phyloP scores from a whole-genome alignment of 2,797 vertebrate species.

The Gymnoscopelus microlampas region DNA sequence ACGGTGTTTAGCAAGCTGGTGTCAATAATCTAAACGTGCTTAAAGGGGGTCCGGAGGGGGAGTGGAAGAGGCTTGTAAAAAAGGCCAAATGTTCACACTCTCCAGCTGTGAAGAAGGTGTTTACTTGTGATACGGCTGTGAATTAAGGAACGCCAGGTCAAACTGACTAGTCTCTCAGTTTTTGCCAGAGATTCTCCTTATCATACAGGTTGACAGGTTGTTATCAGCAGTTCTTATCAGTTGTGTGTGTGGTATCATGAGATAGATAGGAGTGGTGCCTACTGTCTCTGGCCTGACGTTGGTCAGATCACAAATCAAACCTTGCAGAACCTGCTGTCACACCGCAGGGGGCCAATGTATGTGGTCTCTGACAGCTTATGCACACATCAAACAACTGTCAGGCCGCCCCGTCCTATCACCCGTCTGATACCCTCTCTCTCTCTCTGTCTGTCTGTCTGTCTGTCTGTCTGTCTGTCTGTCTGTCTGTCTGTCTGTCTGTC shows the following conservation, averaged over 20 bases:
- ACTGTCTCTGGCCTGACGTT: slow-evolving; percentile 33
- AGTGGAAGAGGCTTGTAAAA: slow-evolving; percentile 27
- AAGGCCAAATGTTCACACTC: slow-evolving; percentile 56
- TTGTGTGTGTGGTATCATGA: slow-evolving; percentile 35
- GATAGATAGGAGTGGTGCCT: slow-evolving; percentile 7
- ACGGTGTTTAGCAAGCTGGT: slow-evolving; percentile 68
- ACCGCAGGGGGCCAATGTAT: slow-evolving; percentile 31
- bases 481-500: background rate
- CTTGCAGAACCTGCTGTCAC: slow-evolving; percentile 64
- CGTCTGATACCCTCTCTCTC: background rate
- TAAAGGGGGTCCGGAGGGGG: slow-evolving; percentile 23
- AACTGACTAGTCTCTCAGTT: slow-evolving; percentile 29
- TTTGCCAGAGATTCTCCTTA: slow-evolving; percentile 18
- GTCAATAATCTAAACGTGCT: slow-evolving; percentile 67
- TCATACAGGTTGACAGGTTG: slow-evolving; percentile 26
- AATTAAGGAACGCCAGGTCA: slow-evolving; percentile 40
- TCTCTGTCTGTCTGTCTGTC: background rate
- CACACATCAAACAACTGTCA: slow-evolving; percentile 72
- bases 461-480: slow-evolving; percentile 16
- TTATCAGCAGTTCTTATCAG: slow-evolving; percentile 15
- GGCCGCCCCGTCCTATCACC: slow-evolving; percentile 18
- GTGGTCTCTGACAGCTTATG: slow-evolving; percentile 69
- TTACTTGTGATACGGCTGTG: slow-evolving; percentile 27
- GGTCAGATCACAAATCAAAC: slow-evolving; percentile 32
- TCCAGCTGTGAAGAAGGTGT: slow-evolving; percentile 37